These are phyloP conservation scores for Synanthedon myopaeformis DNA, from an alignment of 2,888 invertebrate species.

Conservation along the genomic window DNA sequence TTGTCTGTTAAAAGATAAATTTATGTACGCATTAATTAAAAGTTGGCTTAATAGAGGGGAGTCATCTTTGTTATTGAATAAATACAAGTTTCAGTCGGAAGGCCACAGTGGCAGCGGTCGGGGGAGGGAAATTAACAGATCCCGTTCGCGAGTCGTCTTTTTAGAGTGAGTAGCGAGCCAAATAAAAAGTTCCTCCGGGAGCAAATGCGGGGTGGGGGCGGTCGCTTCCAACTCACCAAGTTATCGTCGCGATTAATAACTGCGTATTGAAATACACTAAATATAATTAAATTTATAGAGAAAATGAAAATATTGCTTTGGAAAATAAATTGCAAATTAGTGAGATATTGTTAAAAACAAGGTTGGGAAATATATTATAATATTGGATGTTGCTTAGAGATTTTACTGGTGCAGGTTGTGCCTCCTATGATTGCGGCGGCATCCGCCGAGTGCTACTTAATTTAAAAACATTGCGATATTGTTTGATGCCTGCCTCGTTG, in stretches of 20 bases:
- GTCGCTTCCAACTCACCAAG: slow-evolving; percentile 16
- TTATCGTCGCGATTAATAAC: slow-evolving; percentile 35
- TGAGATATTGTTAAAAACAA: too few species aligned
- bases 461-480: too few species aligned
- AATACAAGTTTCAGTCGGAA: slow-evolving; percentile 31
- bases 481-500: too few species aligned
- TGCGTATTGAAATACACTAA: slow-evolving; percentile 10
- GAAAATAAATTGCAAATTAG: too few species aligned
- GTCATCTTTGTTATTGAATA: slow-evolving; percentile 39
- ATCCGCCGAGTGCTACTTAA: too few species aligned
- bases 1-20: background rate
- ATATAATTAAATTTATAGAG: background rate
- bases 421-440: too few species aligned
- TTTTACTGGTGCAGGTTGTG: too few species aligned
- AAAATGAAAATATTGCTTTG: background rate
- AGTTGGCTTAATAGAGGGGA: slow-evolving; percentile 21
- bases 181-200: slow-evolving; percentile 14
- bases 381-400: too few species aligned
- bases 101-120: slow-evolving; percentile 2
- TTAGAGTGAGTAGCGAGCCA: slow-evolving; percentile 9
- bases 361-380: too few species aligned
- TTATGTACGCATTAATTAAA: slow-evolving; percentile 35
- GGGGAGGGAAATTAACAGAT: slow-evolving; percentile 20
- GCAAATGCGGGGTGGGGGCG: background rate
- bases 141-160: slow-evolving; percentile 15